phyloP scores from a whole-genome alignment of 2,113 vertebrate species.

The Melanerpes aurifrons region DNA sequence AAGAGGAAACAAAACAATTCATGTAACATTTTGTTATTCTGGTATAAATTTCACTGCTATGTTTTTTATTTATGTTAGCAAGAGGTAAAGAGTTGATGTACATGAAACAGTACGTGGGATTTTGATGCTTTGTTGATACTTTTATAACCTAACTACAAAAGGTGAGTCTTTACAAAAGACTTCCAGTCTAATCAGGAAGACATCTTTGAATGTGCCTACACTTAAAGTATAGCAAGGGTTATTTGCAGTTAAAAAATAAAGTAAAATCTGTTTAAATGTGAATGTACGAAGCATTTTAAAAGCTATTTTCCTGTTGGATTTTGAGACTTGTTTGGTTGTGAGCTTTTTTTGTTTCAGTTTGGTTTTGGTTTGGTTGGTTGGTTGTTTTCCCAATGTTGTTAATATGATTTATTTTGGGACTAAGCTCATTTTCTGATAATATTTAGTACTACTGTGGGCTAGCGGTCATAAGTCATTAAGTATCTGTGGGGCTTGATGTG shows the following conservation, averaged over 20 bases:
- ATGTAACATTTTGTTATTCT: not conserved
- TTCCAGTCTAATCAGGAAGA: not conserved
- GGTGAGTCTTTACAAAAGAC: not conserved
- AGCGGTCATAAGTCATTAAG: not conserved
- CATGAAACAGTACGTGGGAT: not conserved
- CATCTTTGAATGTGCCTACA: too few relatives aligned
- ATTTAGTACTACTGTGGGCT: not conserved
- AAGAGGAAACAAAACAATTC: not conserved
- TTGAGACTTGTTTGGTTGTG: not conserved
- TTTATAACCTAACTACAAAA: not conserved
- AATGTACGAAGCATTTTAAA: too few relatives aligned
- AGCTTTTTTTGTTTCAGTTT: not conserved
- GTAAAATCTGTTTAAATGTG: not conserved
- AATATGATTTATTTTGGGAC: not conserved
- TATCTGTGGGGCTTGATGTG: too few relatives aligned
- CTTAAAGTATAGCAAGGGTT: not conserved
- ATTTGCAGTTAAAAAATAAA: not conserved
- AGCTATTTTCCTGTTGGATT: not conserved
- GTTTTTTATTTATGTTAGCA: not conserved
- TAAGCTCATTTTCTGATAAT: not conserved
- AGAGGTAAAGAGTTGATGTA: not conserved
- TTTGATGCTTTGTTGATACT: not conserved
- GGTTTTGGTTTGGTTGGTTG: not conserved
- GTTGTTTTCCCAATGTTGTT: not conserved
- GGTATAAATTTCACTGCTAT: not conserved